Evolutionary conservation across 2,888 invertebrate species (phyloP).

Genomic region (Parnassius glacialis): DNA sequence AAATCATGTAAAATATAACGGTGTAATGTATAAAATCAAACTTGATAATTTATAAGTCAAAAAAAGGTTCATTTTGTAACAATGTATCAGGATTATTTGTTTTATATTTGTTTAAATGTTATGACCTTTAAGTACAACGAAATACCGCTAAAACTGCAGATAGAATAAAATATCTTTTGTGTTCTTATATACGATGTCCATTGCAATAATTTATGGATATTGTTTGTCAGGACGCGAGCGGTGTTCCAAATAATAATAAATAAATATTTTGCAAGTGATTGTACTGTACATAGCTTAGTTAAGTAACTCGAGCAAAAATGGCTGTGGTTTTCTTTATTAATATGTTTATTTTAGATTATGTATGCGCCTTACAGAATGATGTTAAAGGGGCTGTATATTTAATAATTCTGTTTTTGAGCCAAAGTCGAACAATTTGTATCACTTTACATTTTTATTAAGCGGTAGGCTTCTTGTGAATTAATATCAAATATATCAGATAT

Average conservation of each 20-base stretch:
- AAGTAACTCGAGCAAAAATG: slow-evolving; percentile 13
- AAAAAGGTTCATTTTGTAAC: slow-evolving; percentile 7
- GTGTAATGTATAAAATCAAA: too few relatives aligned
- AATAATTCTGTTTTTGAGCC: too few relatives aligned
- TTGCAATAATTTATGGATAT: neutral
- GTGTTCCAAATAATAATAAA: slow-evolving; percentile 26
- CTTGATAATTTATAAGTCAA: neutral
- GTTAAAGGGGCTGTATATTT: too few relatives aligned
- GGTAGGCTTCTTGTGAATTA: too few relatives aligned
- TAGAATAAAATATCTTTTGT: slow-evolving; percentile 28
- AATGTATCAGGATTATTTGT: neutral
- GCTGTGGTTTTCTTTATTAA: slow-evolving; percentile 14
- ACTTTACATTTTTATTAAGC: too few relatives aligned
- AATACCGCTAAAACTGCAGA: slow-evolving; percentile 5
- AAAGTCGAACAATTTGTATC: too few relatives aligned
- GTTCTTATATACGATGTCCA: slow-evolving; percentile 1
- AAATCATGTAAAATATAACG: too few relatives aligned
- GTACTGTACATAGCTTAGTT: slow-evolving; percentile 20
- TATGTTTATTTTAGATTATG: neutral
- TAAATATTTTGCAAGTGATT: slow-evolving; percentile 16
- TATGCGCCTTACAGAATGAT: too few relatives aligned
- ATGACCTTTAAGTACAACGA: neutral
- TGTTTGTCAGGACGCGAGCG: slow-evolving; percentile 24
- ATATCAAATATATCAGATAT: too few relatives aligned
- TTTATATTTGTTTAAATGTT: neutral